phyloP scores from a whole-genome alignment of 2,113 vertebrate species.

The Pedionomus torquatus region DNA sequence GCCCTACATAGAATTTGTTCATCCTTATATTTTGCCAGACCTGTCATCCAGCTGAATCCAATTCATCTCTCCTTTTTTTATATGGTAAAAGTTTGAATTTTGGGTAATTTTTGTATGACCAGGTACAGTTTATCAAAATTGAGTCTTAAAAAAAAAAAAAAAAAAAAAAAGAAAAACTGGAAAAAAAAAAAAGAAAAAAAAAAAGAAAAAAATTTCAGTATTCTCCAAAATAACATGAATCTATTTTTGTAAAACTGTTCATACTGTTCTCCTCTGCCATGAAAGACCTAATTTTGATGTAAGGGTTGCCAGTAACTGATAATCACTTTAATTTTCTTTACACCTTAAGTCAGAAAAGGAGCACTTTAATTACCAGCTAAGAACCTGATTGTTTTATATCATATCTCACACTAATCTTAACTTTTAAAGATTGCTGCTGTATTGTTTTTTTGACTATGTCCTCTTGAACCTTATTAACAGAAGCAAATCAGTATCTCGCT shows the following conservation, averaged over 20 bases:
- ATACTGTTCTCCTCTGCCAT: slow-evolving; percentile 79
- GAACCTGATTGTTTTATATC: slow-evolving; percentile 68
- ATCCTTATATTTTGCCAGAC: slow-evolving; percentile 77
- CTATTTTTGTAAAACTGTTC: slow-evolving; percentile 84
- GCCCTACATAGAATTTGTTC: slow-evolving; percentile 75
- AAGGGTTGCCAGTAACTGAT: slow-evolving; percentile 79
- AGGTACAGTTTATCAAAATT: slow-evolving; percentile 81
- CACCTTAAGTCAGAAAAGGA: slow-evolving; percentile 73
- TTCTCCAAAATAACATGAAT: slow-evolving; percentile 77
- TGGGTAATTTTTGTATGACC: slow-evolving; percentile 82
- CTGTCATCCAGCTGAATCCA: slow-evolving; percentile 77
- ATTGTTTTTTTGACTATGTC: slow-evolving; percentile 58
- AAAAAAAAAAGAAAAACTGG: background rate
- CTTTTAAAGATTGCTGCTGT: slow-evolving; percentile 75
- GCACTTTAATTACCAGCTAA: slow-evolving; percentile 76
- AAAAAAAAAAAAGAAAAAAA: background rate
- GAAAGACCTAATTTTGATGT: slow-evolving; percentile 69
- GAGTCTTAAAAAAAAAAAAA: slow-evolving; percentile 62
- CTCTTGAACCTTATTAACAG: slow-evolving; percentile 70
- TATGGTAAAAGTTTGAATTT: slow-evolving; percentile 79
- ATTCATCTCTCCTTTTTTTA: slow-evolving; percentile 80
- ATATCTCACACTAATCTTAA: slow-evolving; percentile 77
- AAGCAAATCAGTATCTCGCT: slow-evolving; percentile 62
- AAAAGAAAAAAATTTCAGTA: slow-evolving; percentile 55
- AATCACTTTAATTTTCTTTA: slow-evolving; percentile 76